phyloP scores from a whole-genome alignment of 2,797 vertebrate genomes.

The Bovichtus variegatus region DNA sequence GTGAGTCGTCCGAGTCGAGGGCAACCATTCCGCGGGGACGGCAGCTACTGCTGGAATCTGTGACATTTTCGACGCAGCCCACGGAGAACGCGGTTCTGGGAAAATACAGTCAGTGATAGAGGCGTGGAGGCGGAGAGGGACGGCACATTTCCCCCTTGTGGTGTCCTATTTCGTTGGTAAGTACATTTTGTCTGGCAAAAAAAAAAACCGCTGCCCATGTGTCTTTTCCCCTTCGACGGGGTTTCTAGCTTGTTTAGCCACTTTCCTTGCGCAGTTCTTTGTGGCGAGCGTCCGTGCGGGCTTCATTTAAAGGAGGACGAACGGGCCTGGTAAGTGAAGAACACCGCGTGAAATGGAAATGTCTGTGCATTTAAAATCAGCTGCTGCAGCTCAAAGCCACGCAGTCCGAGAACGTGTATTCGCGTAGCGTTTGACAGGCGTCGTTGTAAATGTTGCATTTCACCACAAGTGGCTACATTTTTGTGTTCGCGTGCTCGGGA shows the following conservation, averaged over 20 bases:
- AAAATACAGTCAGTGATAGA: constrained; percentile 50
- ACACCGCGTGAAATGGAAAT: constrained; percentile 21
- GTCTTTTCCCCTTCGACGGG: not conserved
- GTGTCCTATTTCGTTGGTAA: constrained; percentile 77
- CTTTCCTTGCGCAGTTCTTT: constrained; percentile 53
- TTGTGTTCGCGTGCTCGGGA: not conserved
- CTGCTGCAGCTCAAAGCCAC: constrained; percentile 5
- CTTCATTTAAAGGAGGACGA: constrained; percentile 29
- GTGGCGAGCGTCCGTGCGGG: constrained; percentile 26
- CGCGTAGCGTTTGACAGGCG: not conserved
- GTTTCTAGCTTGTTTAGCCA: not conserved
- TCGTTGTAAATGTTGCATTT: not conserved
- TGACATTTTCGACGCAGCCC: constrained; percentile 68
- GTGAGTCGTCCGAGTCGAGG: constrained; percentile 43
- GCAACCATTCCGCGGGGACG: constrained; percentile 28
- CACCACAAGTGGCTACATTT: not conserved
- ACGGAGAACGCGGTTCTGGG: constrained; percentile 57
- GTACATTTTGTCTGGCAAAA: constrained; percentile 60
- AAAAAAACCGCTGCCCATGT: not conserved
- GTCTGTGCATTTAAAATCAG: constrained; percentile 25
- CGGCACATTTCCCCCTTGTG: constrained; percentile 47
- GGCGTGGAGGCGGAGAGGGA: constrained; percentile 65
- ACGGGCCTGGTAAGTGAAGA: constrained; percentile 66
- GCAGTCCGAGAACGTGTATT: not conserved
- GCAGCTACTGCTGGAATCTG: constrained; percentile 72